Evolutionary conservation across 1,140 invertebrate genomes (phyloP).

Genomic region (Meloidogyne floridensis): DNA sequence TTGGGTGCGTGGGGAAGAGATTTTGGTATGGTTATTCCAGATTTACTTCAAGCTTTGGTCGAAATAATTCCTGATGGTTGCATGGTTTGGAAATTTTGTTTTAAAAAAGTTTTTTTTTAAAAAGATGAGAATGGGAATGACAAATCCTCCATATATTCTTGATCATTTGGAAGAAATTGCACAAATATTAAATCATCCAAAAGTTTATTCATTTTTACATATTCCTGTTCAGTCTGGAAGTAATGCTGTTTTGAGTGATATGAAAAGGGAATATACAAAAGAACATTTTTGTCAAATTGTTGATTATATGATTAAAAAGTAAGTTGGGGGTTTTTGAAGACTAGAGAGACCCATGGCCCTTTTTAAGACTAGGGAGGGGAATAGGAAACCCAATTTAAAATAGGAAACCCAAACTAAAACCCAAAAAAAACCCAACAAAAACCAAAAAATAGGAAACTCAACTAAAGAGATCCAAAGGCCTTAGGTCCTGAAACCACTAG

Average conservation of each 20-base stretch:
- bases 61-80: conserved; percentile 87
- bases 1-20: conserved; percentile 94
- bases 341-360: no score
- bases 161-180: conserved; percentile 90
- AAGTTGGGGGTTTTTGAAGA: neutral
- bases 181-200: conserved; percentile 81
- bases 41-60: conserved; percentile 82
- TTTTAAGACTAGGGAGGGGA: no score
- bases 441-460: no score
- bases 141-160: conserved; percentile 90
- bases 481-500: no score
- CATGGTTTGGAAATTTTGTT: conserved; percentile 54
- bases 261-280: conserved; percentile 90
- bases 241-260: conserved; percentile 86
- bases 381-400: no score
- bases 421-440: no score
- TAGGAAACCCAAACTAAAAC: no score
- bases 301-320: conserved; percentile 79
- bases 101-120: neutral
- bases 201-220: conserved; percentile 92
- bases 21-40: conserved; percentile 79
- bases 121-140: conserved; percentile 70
- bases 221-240: conserved; percentile 95
- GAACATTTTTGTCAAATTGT: conserved; percentile 87
- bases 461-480: no score